phyloP scores from a whole-genome alignment of 2,888 invertebrate genomes.

The Leptopterna dolabrata region DNA sequence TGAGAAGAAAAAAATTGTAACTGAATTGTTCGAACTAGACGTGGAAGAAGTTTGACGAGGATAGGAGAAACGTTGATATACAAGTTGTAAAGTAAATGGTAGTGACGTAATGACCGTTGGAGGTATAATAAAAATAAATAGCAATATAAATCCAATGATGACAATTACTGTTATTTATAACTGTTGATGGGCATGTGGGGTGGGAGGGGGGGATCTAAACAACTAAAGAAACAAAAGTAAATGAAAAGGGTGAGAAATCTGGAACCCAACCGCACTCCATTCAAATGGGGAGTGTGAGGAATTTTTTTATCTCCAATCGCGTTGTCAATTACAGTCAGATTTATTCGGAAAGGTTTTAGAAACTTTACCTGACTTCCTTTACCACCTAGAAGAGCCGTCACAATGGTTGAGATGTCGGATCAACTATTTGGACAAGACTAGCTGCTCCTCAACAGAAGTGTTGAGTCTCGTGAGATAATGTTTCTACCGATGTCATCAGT shows the following conservation, averaged over 20 bases:
- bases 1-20: not conserved
- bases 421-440: conserved; percentile 5
- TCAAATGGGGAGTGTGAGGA: not conserved
- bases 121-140: not conserved
- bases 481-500: not conserved
- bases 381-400: not conserved
- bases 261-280: not conserved
- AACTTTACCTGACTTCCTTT: not conserved
- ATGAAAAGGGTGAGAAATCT: not conserved
- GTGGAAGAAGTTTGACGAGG: not conserved
- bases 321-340: conserved; percentile 11
- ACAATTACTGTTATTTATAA: not conserved
- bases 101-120: too few relatives aligned
- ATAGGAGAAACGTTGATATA: too few relatives aligned
- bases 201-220: not conserved
- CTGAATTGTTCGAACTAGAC: not conserved
- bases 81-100: too few relatives aligned
- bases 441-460: not conserved
- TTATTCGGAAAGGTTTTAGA: not conserved
- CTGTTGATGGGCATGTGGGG: too few relatives aligned
- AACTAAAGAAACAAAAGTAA: not conserved
- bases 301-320: not conserved
- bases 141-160: not conserved
- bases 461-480: not conserved
- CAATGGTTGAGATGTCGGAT: not conserved